phyloP scores from a whole-genome alignment of 2,888 invertebrate species.

The Andrena hattorfiana region DNA sequence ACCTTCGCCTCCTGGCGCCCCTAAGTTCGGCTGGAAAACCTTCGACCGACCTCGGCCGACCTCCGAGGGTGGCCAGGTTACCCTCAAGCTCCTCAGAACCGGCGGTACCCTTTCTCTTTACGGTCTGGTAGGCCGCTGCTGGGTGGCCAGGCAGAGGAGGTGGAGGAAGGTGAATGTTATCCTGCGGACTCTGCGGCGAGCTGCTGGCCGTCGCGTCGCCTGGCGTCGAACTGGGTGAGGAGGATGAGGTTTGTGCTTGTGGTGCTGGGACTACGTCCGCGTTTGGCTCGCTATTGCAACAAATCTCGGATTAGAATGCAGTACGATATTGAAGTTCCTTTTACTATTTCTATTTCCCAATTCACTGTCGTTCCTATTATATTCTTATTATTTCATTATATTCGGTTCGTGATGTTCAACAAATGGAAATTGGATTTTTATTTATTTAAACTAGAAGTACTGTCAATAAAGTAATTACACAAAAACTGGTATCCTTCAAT shows the following conservation, averaged over 20 bases:
- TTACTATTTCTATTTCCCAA: neutral
- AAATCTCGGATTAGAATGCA: neutral
- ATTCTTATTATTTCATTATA: neutral
- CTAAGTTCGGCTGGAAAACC: constrained; percentile 92
- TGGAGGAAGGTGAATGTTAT: constrained; percentile 90
- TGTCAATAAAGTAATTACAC: no score
- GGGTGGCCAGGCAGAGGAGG: constrained; percentile 95
- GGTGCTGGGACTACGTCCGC: constrained; percentile 93
- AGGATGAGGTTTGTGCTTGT: constrained; percentile 90
- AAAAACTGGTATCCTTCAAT: no score
- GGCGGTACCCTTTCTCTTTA: constrained; percentile 91
- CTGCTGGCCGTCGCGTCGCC: constrained; percentile 87
- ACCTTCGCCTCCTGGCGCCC: constrained; percentile 89
- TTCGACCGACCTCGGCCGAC: constrained; percentile 95
- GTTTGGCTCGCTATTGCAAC: constrained; percentile 89
- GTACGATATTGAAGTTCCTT: constrained; percentile 2
- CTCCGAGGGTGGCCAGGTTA: constrained; percentile 92
- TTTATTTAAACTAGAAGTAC: no score
- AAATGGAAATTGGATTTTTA: no score
- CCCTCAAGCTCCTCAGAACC: constrained; percentile 90
- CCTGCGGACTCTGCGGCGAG: constrained; percentile 87
- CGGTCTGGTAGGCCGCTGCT: constrained; percentile 92
- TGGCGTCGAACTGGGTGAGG: constrained; percentile 89
- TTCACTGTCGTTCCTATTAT: neutral
- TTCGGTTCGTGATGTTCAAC: neutral